A percentile compares a stretch with the other conserved stretches of the same genome.
These are phyloP conservation scores for Spicauda simplicius DNA, from an alignment of 2,888 invertebrate genomes.

Conservation along the genomic window DNA sequence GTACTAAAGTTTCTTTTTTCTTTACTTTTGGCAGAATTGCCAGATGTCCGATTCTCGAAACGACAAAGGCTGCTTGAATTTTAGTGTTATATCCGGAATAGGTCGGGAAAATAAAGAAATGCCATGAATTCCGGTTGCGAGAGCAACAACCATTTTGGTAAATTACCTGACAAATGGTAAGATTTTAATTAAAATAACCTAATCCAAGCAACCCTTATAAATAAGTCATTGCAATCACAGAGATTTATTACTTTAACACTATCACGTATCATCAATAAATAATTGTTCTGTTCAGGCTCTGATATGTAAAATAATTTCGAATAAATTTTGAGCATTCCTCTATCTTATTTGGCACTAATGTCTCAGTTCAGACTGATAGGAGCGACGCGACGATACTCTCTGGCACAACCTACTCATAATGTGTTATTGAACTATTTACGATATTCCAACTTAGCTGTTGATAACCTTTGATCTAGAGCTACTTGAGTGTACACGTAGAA, in stretches of 20 bases:
- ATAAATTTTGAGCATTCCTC: slow-evolving; percentile 20
- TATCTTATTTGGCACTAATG: slow-evolving; percentile 16
- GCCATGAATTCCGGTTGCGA: not conserved
- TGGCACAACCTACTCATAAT: slow-evolving; percentile 7
- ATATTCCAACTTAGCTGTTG: slow-evolving; percentile 15
- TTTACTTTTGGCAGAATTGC: slow-evolving; percentile 8
- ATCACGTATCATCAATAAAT: not conserved
- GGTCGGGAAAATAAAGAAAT: no score
- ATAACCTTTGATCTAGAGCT: slow-evolving; percentile 13
- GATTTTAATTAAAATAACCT: not conserved
- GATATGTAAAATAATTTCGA: slow-evolving; percentile 10
- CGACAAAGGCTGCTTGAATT: slow-evolving; percentile 1
- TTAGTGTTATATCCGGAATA: slow-evolving; percentile 4
- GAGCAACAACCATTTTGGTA: not conserved
- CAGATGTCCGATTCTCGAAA: slow-evolving; percentile 13
- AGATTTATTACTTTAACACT: not conserved
- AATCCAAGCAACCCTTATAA: not conserved
- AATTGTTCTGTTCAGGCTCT: not conserved
- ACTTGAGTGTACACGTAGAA: not conserved
- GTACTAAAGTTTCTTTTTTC: no score
- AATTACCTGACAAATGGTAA: not conserved
- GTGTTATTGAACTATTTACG: slow-evolving; percentile 20
- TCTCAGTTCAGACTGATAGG: slow-evolving; percentile 7
- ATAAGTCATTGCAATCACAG: not conserved
- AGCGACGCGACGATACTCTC: slow-evolving; percentile 1